Evolutionary conservation across 1,140 invertebrate species (phyloP).

Genomic region (Bicyclus anynana): DNA sequence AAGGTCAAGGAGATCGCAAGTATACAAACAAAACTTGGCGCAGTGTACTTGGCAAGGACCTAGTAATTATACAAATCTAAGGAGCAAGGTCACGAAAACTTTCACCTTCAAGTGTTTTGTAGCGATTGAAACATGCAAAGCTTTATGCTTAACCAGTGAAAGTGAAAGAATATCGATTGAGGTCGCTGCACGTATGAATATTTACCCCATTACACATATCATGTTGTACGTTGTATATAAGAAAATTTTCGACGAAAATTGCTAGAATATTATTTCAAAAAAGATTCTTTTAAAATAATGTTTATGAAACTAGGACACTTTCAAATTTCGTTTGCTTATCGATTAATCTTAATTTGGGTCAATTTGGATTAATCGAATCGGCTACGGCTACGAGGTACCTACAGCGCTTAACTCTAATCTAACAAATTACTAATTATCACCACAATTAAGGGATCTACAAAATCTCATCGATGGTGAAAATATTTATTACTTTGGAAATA

Average conservation of each 20-base stretch:
- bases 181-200: background rate
- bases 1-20: background rate
- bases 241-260: background rate
- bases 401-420: no score
- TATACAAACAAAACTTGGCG: constrained; percentile 15
- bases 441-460: no score
- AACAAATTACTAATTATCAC: no score
- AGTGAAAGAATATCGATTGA: constrained; percentile 15
- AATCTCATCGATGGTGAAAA: no score
- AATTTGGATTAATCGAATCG: no score
- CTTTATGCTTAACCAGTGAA: constrained; percentile 22
- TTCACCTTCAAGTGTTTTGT: constrained; percentile 33
- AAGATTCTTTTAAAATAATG: no score
- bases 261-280: no score
- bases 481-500: no score
- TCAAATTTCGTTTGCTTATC: no score
- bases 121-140: constrained; percentile 31
- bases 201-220: background rate
- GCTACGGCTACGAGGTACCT: no score
- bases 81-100: constrained; percentile 35
- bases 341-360: no score
- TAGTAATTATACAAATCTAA: constrained; percentile 22
- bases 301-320: no score
- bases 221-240: background rate
- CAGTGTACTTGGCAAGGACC: constrained; percentile 14